phyloP scores from a whole-genome alignment of 2,113 vertebrate genomes.

The Ochotona princeps region DNA sequence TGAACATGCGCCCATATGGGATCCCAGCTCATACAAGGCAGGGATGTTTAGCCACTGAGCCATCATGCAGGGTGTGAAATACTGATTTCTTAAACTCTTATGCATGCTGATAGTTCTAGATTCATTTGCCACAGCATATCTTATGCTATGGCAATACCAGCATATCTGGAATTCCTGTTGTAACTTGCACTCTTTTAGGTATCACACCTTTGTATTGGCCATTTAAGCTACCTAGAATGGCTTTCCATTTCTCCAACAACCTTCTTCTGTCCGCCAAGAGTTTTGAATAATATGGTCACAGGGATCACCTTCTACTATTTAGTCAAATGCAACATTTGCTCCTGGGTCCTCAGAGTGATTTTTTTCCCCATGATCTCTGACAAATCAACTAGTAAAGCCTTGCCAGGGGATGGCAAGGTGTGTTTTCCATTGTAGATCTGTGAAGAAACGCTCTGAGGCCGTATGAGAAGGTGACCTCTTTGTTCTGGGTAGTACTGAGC shows the following conservation, averaged over 20 bases:
- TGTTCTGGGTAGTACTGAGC: background rate
- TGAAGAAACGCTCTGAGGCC: background rate
- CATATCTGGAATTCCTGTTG: background rate
- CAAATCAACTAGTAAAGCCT: background rate
- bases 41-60: too few relatives aligned
- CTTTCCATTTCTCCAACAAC: background rate
- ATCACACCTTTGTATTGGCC: background rate
- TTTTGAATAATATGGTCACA: background rate
- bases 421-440: background rate
- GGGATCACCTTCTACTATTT: background rate
- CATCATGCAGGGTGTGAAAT: background rate
- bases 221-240: background rate
- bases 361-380: background rate
- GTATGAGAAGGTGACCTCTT: background rate
- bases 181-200: background rate
- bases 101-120: background rate
- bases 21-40: too few relatives aligned
- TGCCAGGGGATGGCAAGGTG: background rate
- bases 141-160: background rate
- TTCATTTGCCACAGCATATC: background rate
- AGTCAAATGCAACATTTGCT: background rate
- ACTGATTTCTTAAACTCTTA: constrained; percentile 26
- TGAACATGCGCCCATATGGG: too few relatives aligned
- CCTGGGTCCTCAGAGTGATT: background rate
- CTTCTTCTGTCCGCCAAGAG: background rate